Percentiles rank a stretch among this genome's conserved stretches.
Evolutionary conservation across 1,140 invertebrate species (phyloP).

Genomic region (Drosophila truncata): DNA sequence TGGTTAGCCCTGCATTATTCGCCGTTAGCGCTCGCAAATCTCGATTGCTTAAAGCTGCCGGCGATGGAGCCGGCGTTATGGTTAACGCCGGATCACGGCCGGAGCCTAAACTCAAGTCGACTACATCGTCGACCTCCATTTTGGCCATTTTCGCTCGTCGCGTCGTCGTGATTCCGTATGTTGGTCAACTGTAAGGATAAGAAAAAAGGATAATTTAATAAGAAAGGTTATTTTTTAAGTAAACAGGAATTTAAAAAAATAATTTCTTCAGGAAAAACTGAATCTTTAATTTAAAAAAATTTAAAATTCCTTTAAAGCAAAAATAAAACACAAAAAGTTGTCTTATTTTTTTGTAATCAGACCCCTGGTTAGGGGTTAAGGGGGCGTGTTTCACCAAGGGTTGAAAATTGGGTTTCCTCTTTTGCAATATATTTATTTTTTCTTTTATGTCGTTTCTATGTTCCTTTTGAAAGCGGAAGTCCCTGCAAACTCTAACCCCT

Average conservation of each 20-base stretch:
- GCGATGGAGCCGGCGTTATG: conserved; percentile 70
- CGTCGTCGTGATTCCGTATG: conserved; percentile 79
- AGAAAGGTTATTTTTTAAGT: too few relatives aligned
- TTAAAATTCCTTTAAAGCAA: background rate
- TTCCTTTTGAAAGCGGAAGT: conserved; percentile 53
- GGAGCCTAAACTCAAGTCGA: conserved; percentile 87
- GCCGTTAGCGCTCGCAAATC: conserved; percentile 77
- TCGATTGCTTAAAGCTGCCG: conserved; percentile 62
- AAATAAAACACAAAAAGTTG: conserved; percentile 4
- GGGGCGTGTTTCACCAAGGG: conserved; percentile 42
- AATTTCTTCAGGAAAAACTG: background rate
- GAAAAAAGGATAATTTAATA: background rate
- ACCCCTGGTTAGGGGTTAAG: conserved; percentile 25
- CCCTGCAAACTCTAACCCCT: conserved; percentile 55
- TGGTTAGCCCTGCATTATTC: conserved; percentile 78
- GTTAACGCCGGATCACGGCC: conserved; percentile 81
- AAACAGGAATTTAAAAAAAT: too few relatives aligned
- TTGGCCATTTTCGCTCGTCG: conserved; percentile 86
- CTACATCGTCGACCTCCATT: conserved; percentile 89
- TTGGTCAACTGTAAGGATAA: conserved; percentile 58
- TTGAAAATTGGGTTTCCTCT: conserved; percentile 36
- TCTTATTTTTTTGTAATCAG: conserved; percentile 3
- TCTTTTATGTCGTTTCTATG: conserved; percentile 19
- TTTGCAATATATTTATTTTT: conserved; percentile 11
- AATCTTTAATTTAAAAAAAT: background rate